Base-by-base conservation (phyloP, 2,888 invertebrate species). In the Cheilosia scutellata region DNA sequence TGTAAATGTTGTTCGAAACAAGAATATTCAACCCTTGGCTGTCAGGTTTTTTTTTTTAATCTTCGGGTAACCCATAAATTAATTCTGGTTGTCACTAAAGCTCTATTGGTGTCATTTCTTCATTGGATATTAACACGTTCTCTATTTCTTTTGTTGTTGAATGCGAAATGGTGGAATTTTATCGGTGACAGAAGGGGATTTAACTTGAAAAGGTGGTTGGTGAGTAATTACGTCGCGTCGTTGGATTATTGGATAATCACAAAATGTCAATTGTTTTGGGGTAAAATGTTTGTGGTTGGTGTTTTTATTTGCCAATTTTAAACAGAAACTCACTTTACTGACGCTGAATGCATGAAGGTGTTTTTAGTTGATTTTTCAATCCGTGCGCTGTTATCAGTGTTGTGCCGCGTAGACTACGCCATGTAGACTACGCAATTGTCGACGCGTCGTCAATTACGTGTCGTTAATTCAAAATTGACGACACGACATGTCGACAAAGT, bases 11-110 rank as follows among this genome's bases (percentile, higher is more conserved):
- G 33, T 72, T 62, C 20, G 44, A 51, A 60, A 25, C 25, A 74
- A 53, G 51, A 55, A 55, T 44, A 27, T 33, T 53, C 62, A 62
- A 53, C 62, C 53, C 51, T n/a, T 44, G 33, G 58, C 58, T 76
- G 75, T 42, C 66, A 66, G 33, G 66, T 58, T 58, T 37, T 20
- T 37, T 9, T 37, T 37, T 75, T 65, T 76, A 76, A 76, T 76
- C 75, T 47, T 58, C 6, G 37, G 62, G 25, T 62, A 68, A 58
- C 66, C 75, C 44, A 77, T 70, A 77, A 77, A 77, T 68, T 63
- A 63, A 55, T 74, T 74, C 44, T 31, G 25, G 25, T 53, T 74
- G 74, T 62, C 74, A 74, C 53, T 33, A n/a, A 72, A 72, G 31
- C 20, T 13, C 51, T 53, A 42, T 51, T 72, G 72, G 31, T 62